Evolutionary conservation across 1,140 invertebrate genomes (phyloP).

Genomic region (Littorina saxatilis): DNA sequence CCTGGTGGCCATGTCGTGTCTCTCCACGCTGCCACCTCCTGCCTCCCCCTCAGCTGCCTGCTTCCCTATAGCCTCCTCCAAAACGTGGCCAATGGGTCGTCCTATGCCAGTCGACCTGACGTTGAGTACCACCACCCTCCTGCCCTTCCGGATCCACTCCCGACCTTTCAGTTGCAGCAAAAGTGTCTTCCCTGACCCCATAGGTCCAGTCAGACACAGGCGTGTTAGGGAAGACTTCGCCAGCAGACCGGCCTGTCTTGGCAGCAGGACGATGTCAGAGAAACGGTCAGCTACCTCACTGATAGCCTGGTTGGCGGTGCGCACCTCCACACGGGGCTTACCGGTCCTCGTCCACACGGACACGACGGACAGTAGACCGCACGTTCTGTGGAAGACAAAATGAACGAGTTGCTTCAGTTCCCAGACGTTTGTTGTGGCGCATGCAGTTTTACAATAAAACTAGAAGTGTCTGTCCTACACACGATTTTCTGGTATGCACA

Average conservation of each 20-base stretch:
- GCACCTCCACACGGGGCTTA: slow-evolving; percentile 31
- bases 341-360: slow-evolving; percentile 28
- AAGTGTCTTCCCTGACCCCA: slow-evolving; percentile 31
- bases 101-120: slow-evolving; percentile 8
- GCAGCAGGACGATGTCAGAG: slow-evolving; percentile 32
- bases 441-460: not conserved
- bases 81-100: slow-evolving; percentile 3
- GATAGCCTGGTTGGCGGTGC: slow-evolving; percentile 19
- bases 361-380: slow-evolving; percentile 31
- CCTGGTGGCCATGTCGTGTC: slow-evolving; percentile 16
- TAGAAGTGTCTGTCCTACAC: too few relatives aligned
- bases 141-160: slow-evolving; percentile 23
- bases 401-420: too few relatives aligned
- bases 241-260: slow-evolving; percentile 3
- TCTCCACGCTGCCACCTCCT: slow-evolving; percentile 2
- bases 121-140: slow-evolving; percentile 32
- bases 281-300: slow-evolving; percentile 20
- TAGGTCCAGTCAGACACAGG: slow-evolving; percentile 30
- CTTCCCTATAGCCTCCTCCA: slow-evolving; percentile 26
- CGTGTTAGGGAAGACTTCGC: slow-evolving; percentile 7
- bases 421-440: too few relatives aligned
- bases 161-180: slow-evolving; percentile 33
- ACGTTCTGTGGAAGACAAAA: slow-evolving; percentile 26
- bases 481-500: too few relatives aligned
- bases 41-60: not conserved